A percentile compares a stretch with the other conserved stretches of the same genome.
Conservation (phyloP, 2,113 vertebrate genomes). For the Phaethon lepturus region DNA sequence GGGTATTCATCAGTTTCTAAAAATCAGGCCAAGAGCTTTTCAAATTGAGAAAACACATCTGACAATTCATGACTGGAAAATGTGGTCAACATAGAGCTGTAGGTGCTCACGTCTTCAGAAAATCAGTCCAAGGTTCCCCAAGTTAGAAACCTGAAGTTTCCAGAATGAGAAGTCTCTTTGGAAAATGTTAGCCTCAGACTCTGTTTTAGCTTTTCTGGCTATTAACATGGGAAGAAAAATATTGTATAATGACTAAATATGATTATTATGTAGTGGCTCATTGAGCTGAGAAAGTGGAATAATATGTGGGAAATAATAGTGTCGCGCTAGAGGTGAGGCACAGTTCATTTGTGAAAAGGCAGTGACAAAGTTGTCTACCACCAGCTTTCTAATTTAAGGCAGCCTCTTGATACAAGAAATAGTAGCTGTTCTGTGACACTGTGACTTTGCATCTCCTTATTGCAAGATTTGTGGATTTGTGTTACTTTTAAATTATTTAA, state of each 20-base stretch:
- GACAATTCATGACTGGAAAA: slow-evolving; percentile 48
- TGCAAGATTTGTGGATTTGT: neutral
- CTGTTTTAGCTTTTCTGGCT: slow-evolving; percentile 20
- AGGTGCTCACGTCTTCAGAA: slow-evolving; percentile 63
- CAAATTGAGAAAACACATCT: slow-evolving; percentile 50
- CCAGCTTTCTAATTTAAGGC: neutral
- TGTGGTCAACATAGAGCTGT: slow-evolving; percentile 27
- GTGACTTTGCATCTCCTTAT: neutral
- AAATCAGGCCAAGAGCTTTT: neutral
- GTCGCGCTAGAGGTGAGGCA: neutral
- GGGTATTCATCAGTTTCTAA: slow-evolving; percentile 7
- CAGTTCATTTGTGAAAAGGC: neutral
- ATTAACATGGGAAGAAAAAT: slow-evolving; percentile 17
- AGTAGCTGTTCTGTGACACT: neutral
- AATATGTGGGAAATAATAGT: neutral
- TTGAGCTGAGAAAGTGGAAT: neutral
- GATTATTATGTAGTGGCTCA: neutral
- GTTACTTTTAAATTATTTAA: neutral
- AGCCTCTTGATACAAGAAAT: neutral
- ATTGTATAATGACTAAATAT: slow-evolving; percentile 7
- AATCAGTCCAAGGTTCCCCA: slow-evolving; percentile 27
- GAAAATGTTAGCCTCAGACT: slow-evolving; percentile 46
- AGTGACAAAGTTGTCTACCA: neutral
- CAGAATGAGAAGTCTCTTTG: slow-evolving; percentile 1
- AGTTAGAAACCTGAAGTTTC: slow-evolving; percentile 33